These are phyloP conservation scores for Papilio machaon DNA, from an alignment of 1,140 invertebrate genomes.

Conservation along the genomic window DNA sequence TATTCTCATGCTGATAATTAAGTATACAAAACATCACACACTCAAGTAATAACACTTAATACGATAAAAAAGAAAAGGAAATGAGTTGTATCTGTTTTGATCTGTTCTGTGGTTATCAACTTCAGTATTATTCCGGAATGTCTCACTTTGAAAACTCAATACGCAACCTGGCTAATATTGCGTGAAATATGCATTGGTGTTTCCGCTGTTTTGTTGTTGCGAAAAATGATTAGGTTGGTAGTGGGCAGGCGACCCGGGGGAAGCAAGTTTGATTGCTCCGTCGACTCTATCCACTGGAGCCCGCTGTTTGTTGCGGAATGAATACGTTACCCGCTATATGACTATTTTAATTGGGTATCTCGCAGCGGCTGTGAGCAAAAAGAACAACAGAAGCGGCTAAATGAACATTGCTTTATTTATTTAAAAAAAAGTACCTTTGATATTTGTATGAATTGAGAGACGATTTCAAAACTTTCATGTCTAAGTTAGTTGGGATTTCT, in stretches of 20 bases:
- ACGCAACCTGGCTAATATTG: conserved; percentile 66
- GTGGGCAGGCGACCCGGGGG: conserved; percentile 65
- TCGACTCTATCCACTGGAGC: conserved; percentile 63
- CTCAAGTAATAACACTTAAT: neutral
- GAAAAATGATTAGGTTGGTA: conserved; percentile 79
- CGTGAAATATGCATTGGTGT: conserved; percentile 76
- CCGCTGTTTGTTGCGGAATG: conserved; percentile 73
- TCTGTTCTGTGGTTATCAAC: conserved; percentile 34
- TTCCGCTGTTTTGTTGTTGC: conserved; percentile 68
- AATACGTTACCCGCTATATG: conserved; percentile 71
- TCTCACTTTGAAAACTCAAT: conserved; percentile 68
- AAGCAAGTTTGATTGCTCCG: conserved; percentile 77
- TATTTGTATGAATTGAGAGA: neutral
- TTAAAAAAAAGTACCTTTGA: neutral
- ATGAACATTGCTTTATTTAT: conserved; percentile 36
- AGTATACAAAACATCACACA: neutral
- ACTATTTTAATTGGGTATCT: conserved; percentile 57
- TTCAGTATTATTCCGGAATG: conserved; percentile 58
- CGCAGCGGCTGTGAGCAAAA: conserved; percentile 39
- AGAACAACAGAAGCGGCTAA: conserved; percentile 26
- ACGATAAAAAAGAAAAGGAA: neutral
- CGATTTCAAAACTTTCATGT: neutral
- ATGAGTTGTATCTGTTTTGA: neutral
- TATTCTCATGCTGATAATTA: too few relatives aligned
- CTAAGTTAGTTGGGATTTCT: neutral